Evolutionary conservation across 2,797 vertebrate species (phyloP).

Genomic region (Iguana delicatissima): DNA sequence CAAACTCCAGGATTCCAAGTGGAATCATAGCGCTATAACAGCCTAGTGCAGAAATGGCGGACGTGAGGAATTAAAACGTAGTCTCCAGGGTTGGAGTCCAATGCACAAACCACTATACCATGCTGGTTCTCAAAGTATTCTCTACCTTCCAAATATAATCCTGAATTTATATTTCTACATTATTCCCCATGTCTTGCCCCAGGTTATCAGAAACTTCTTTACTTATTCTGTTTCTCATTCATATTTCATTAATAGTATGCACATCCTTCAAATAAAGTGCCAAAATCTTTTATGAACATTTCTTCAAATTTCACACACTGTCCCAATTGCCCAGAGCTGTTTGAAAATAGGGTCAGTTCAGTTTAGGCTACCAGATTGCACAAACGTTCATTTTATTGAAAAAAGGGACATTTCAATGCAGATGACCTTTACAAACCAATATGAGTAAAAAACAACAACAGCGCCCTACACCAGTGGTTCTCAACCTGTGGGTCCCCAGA

Average conservation of each 20-base stretch:
- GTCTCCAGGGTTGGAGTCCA: too few relatives aligned
- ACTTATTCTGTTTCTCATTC: background rate
- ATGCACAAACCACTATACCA: too few relatives aligned
- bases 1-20: too few relatives aligned
- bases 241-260: background rate
- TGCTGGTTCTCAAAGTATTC: background rate
- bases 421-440: background rate
- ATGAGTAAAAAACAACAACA: background rate
- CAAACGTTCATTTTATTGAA: background rate
- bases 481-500: too few relatives aligned
- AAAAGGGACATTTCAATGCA: too few relatives aligned
- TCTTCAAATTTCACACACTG: background rate
- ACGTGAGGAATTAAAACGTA: too few relatives aligned
- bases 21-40: too few relatives aligned
- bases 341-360: background rate
- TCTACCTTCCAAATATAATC: background rate
- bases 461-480: background rate
- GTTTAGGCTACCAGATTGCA: too few relatives aligned
- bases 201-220: background rate
- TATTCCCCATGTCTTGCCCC: background rate
- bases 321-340: background rate
- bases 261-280: background rate
- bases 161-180: background rate
- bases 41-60: too few relatives aligned
- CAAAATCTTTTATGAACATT: background rate